Evolutionary conservation across 2,888 invertebrate species (phyloP).

Genomic region (Caprella mutica): DNA sequence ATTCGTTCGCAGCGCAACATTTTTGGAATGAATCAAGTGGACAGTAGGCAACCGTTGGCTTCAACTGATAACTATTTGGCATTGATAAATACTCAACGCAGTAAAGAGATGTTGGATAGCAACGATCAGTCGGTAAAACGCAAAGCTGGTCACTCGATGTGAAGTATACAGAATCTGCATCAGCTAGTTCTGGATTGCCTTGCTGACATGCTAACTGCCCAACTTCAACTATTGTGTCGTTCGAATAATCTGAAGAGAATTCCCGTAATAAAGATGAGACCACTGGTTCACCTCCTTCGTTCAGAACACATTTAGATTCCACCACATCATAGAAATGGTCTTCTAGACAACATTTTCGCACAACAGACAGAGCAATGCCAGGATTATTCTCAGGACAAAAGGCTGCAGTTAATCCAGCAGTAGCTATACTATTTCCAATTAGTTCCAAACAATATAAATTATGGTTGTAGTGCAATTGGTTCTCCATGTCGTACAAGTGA

Average conservation of each 20-base stretch:
- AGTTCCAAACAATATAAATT: constrained; percentile 11
- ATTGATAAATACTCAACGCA: constrained; percentile 18
- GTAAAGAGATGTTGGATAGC: constrained; percentile 16
- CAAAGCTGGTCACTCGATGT: constrained; percentile 17
- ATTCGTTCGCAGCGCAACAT: constrained; percentile 15
- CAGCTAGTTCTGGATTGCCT: constrained; percentile 10
- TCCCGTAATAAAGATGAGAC: constrained; percentile 12
- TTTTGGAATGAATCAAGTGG: constrained; percentile 19
- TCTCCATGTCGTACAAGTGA: constrained; percentile 4
- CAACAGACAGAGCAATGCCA: neutral
- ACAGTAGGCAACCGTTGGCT: constrained; percentile 17
- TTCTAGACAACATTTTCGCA: constrained; percentile 18
- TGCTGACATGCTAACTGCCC: constrained; percentile 11
- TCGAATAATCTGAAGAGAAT: constrained; percentile 9
- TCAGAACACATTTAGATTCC: neutral
- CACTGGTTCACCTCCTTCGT: neutral
- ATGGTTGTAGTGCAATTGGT: constrained; percentile 9
- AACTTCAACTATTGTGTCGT: constrained; percentile 2
- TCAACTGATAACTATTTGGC: constrained; percentile 2
- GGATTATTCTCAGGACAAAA: neutral
- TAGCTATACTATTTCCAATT: neutral
- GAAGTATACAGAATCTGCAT: constrained; percentile 11
- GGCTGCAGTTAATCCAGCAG: constrained; percentile 3
- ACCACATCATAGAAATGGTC: constrained; percentile 13
- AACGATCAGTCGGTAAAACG: constrained; percentile 7